phyloP scores from a whole-genome alignment of 2,888 invertebrate genomes.

The Tipula lateralis region DNA sequence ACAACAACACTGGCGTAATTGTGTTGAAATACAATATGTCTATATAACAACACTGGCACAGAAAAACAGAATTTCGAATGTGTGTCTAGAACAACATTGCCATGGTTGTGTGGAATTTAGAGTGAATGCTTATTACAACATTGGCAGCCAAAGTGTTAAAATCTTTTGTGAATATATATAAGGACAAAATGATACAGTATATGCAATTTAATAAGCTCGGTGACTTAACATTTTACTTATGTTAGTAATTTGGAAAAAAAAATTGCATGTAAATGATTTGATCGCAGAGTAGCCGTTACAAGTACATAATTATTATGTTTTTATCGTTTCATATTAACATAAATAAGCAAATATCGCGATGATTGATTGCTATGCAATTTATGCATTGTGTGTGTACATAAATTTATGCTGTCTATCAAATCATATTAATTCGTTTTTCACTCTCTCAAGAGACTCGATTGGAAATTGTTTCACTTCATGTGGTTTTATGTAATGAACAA shows the following conservation, averaged over 20 bases:
- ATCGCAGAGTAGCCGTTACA: not conserved
- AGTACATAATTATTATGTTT: not conserved
- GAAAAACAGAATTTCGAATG: no score
- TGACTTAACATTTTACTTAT: no score
- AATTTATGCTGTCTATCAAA: not conserved
- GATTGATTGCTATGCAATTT: not conserved
- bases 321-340: not conserved
- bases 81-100: no score
- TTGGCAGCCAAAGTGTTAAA: no score
- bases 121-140: no score
- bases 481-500: not conserved
- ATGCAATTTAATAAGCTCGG: no score
- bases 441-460: not conserved
- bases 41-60: no score
- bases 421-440: not conserved
- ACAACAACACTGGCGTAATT: no score
- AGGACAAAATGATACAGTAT: no score
- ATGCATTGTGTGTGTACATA: not conserved
- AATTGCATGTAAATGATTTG: not conserved
- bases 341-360: not conserved
- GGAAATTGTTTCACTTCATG: not conserved
- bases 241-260: not conserved
- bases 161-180: no score
- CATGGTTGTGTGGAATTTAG: no score
- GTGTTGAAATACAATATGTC: no score